A percentile compares a stretch with the other conserved stretches of the same genome.
These are phyloP conservation scores for Eucidaris tribuloides DNA, from an alignment of 35 echinoderm and acorn worm genomes.

Conservation along the genomic window DNA sequence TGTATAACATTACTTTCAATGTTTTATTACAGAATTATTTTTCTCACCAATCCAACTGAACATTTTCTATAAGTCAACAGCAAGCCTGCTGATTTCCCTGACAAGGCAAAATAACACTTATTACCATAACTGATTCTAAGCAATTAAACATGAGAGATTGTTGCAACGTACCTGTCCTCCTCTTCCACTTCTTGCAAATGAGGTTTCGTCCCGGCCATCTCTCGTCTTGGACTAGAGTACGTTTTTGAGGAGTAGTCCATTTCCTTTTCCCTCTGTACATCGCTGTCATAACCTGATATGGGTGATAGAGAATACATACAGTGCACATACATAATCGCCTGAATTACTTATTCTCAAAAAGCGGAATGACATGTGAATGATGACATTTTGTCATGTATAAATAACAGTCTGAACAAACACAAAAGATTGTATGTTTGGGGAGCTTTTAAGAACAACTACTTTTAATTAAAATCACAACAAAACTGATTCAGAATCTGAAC, in stretches of 20 bases:
- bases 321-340: background rate
- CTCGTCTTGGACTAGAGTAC: slow-evolving; percentile 78
- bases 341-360: no score
- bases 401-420: no score
- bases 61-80: background rate
- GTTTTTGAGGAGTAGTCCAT: slow-evolving; percentile 95
- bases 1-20: no score
- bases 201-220: slow-evolving; percentile 85
- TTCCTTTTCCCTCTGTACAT: slow-evolving; percentile 93
- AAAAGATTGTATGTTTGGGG: no score
- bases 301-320: background rate
- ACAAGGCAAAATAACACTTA: background rate
- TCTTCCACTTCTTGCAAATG: slow-evolving; percentile 79
- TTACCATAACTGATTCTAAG: background rate
- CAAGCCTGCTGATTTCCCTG: background rate
- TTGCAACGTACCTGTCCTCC: slow-evolving; percentile 73
- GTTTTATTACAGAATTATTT: no score
- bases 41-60: background rate
- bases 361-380: no score
- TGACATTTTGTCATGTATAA: no score
- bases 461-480: no score
- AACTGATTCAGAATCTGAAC: no score
- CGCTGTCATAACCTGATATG: slow-evolving; percentile 93
- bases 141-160: background rate
- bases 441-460: no score